phyloP scores from a whole-genome alignment of 2,113 vertebrate genomes.

The Trinectes maculatus region DNA sequence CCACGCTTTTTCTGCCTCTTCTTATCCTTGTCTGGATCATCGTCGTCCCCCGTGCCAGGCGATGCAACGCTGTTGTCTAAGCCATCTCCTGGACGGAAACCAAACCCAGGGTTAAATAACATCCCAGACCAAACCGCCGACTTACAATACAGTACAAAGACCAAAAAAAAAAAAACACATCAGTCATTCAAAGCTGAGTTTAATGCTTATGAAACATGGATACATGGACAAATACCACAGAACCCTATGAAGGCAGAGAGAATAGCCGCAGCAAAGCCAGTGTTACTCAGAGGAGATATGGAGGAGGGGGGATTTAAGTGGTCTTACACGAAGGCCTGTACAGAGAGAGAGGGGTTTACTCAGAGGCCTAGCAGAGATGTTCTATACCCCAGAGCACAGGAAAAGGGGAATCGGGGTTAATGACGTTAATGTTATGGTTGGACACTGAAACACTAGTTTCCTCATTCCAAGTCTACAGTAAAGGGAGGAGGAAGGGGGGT shows the following conservation, averaged over 20 bases:
- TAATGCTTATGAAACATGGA: constrained; percentile 66
- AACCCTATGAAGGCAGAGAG: constrained; percentile 51
- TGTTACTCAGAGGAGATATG: constrained; percentile 55
- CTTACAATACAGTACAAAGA: constrained; percentile 13
- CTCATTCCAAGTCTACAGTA: constrained; percentile 74
- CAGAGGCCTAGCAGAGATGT: constrained; percentile 60
- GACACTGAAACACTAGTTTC: constrained; percentile 73
- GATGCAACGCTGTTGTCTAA: constrained; percentile 99
- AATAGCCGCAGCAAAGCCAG: constrained; percentile 48
- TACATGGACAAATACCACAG: constrained; percentile 73
- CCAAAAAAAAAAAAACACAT: neutral
- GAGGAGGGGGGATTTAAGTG: constrained; percentile 66
- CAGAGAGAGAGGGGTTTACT: constrained; percentile 63
- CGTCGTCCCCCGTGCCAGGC: constrained; percentile 97
- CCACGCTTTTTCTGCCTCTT: constrained; percentile 99
- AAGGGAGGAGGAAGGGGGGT: constrained; percentile 23
- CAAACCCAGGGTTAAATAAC: constrained; percentile 77
- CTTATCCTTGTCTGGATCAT: constrained; percentile 99
- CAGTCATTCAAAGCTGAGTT: constrained; percentile 48
- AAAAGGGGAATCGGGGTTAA: constrained; percentile 69
- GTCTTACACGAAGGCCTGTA: constrained; percentile 65
- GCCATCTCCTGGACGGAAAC: constrained; percentile 90
- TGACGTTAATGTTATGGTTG: constrained; percentile 76
- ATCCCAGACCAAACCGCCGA: constrained; percentile 52
- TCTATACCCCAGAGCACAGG: constrained; percentile 67